Percentiles rank a stretch among this genome's conserved stretches.
phyloP scores from a whole-genome alignment of 2,888 invertebrate species.

The Napeogenes sylphis region DNA sequence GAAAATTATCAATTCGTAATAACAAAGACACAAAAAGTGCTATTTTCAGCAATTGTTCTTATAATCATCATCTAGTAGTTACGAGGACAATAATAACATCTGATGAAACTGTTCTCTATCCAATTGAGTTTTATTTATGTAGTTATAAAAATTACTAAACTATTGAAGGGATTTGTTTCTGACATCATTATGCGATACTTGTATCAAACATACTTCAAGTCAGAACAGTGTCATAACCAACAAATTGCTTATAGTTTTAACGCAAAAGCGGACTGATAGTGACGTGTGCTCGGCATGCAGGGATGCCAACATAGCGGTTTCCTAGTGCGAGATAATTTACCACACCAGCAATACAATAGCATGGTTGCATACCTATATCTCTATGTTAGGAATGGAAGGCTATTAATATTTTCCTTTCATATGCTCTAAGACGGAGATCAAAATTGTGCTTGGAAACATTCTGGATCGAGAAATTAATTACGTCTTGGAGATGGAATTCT shows the following conservation, averaged over 20 bases:
- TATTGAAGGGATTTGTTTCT: too few relatives aligned
- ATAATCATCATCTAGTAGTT: too few relatives aligned
- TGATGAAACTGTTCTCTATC: too few relatives aligned
- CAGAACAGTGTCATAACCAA: neutral
- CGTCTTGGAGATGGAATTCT: neutral
- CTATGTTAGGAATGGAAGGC: slow-evolving; percentile 15
- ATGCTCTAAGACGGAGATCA: slow-evolving; percentile 6
- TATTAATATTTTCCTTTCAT: slow-evolving; percentile 22
- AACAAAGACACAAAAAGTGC: too few relatives aligned
- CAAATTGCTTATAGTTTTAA: slow-evolving; percentile 7
- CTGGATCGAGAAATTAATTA: slow-evolving; percentile 4
- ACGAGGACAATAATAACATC: too few relatives aligned
- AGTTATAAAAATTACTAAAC: too few relatives aligned
- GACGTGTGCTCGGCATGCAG: slow-evolving; percentile 14
- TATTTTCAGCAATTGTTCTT: too few relatives aligned
- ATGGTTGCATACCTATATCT: slow-evolving; percentile 5
- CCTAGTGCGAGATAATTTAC: slow-evolving; percentile 12
- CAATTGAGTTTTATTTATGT: too few relatives aligned
- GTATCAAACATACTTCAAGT: neutral
- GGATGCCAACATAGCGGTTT: slow-evolving; percentile 7
- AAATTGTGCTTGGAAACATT: slow-evolving; percentile 5
- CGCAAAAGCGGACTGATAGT: slow-evolving; percentile 11
- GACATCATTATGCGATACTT: too few relatives aligned
- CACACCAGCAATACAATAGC: slow-evolving; percentile 6
- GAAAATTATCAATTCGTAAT: too few relatives aligned